Evolutionary conservation across 92 coral and sea anemone species (phyloP).

Genomic region (Bergia sp.): DNA sequence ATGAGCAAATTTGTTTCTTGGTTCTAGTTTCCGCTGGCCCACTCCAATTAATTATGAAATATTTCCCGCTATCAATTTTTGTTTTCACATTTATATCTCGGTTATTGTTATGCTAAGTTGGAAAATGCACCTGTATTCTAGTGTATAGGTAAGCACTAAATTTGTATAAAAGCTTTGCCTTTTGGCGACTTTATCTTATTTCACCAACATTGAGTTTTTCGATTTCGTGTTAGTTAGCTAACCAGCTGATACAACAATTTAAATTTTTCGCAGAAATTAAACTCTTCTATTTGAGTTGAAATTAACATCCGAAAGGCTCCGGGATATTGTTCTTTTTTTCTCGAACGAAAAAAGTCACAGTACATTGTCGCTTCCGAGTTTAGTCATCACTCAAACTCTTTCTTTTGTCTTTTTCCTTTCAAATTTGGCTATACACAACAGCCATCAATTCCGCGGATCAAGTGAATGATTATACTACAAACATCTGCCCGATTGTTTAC

Average conservation of each 20-base stretch:
- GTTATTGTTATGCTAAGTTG: constrained; percentile 97
- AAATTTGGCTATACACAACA: constrained; percentile 67
- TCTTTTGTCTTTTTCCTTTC: constrained; percentile 44
- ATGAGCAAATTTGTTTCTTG: constrained; percentile 76
- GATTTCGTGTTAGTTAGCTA: constrained; percentile 40
- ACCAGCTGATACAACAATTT: constrained; percentile 81
- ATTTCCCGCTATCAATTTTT: constrained; percentile 93
- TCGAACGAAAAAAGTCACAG: constrained; percentile 34
- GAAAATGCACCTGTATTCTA: constrained; percentile 60
- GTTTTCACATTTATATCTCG: constrained; percentile 91
- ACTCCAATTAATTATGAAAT: constrained; percentile 95
- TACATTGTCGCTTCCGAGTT: constrained; percentile 35
- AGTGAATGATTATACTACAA: constrained; percentile 63
- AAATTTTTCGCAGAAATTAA: constrained; percentile 71
- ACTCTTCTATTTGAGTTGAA: constrained; percentile 73
- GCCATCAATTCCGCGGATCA: constrained; percentile 79
- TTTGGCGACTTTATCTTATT: constrained; percentile 83
- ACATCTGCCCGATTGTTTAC: constrained; percentile 95
- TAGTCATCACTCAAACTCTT: constrained; percentile 33
- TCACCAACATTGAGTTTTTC: constrained; percentile 57
- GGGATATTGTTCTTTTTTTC: constrained; percentile 40
- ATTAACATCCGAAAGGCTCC: constrained; percentile 66
- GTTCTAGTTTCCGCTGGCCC: constrained; percentile 89
- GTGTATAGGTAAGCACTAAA: constrained; percentile 82
- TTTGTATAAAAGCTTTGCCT: constrained; percentile 94